phyloP scores from a whole-genome alignment of 2,888 invertebrate species.

The Apotomis turbidana region DNA sequence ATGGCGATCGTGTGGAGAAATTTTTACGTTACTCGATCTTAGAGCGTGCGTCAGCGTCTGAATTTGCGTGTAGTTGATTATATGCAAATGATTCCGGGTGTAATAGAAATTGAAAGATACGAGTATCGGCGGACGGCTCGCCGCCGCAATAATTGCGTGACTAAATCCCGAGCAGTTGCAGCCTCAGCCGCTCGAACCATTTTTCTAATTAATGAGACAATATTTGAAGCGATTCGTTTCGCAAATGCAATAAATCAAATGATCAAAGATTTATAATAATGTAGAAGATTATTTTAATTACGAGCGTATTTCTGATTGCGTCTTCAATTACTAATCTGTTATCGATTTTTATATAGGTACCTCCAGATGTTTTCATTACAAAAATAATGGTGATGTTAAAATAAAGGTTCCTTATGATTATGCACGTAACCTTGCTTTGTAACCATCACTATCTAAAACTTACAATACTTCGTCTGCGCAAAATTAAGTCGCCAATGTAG shows the following conservation, averaged over 20 bases:
- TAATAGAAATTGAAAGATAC: conserved; percentile 62
- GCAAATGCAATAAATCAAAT: conserved; percentile 58
- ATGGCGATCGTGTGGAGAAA: conserved; percentile 55
- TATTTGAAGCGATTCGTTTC: conserved; percentile 69
- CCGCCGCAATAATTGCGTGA: conserved; percentile 68
- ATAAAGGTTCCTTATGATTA: too few species aligned
- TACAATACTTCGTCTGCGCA: too few species aligned
- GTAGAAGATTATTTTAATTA: conserved; percentile 15
- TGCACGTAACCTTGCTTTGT: too few species aligned
- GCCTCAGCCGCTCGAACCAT: conserved; percentile 62
- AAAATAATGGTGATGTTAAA: too few species aligned
- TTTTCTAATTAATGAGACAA: conserved; percentile 70
- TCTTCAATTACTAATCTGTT: neutral
- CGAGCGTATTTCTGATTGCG: neutral
- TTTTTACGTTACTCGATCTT: conserved; percentile 52
- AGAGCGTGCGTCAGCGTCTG: conserved; percentile 42
- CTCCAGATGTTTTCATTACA: too few species aligned
- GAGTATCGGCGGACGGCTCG: conserved; percentile 55
- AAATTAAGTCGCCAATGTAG: too few species aligned
- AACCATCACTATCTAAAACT: too few species aligned
- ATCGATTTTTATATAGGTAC: too few species aligned
- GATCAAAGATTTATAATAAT: conserved; percentile 50
- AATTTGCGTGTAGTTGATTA: conserved; percentile 53
- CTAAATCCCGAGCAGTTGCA: conserved; percentile 64
- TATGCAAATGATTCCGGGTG: conserved; percentile 60